These are phyloP conservation scores for Cathartes aura DNA, from an alignment of 2,113 vertebrate genomes.

Conservation along the genomic window DNA sequence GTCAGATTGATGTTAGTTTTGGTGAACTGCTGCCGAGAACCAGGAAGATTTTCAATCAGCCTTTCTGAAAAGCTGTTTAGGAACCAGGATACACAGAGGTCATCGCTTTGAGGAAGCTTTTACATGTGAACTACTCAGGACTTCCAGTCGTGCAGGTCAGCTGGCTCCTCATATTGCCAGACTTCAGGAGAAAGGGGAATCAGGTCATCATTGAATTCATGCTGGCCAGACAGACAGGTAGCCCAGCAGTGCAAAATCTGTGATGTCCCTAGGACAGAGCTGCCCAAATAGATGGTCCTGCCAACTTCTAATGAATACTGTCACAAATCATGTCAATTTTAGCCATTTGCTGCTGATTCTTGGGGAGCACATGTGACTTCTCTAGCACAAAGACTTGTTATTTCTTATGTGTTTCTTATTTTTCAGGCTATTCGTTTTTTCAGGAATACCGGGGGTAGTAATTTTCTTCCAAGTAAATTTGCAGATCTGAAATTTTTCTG, in stretches of 20 bases:
- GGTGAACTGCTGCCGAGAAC: background rate
- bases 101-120: background rate
- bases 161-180: background rate
- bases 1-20: background rate
- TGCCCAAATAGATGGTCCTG: background rate
- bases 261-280: background rate
- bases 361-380: background rate
- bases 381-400: background rate
- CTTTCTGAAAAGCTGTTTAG: background rate
- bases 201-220: background rate
- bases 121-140: background rate
- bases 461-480: background rate
- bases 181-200: background rate
- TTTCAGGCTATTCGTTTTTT: background rate
- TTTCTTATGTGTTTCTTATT: background rate
- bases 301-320: background rate
- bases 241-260: background rate
- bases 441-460: background rate
- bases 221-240: background rate
- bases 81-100: background rate
- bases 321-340: background rate
- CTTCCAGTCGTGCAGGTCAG: accelerated
- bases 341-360: background rate
- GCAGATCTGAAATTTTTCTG: background rate
- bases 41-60: background rate